phyloP scores from a whole-genome alignment of 2,888 invertebrate genomes.

The Cancer borealis region DNA sequence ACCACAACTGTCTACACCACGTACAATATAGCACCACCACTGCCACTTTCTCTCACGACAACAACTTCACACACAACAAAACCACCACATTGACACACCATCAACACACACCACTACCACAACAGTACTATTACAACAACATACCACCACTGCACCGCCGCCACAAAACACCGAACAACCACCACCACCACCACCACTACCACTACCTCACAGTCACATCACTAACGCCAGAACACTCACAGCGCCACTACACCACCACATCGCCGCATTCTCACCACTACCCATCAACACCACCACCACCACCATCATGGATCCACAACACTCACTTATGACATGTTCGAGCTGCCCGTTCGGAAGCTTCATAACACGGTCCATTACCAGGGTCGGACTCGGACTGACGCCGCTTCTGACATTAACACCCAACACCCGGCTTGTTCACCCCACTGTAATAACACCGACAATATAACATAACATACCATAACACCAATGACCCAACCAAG shows the following conservation, averaged over 20 bases:
- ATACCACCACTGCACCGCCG: neutral
- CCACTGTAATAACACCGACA: neutral
- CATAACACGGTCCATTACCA: neutral
- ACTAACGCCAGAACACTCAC: too few species aligned
- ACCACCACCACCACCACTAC: neutral
- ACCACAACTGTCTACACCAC: neutral
- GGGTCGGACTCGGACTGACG: neutral
- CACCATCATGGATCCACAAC: neutral
- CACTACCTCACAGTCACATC: neutral
- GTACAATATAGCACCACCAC: neutral
- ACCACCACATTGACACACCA: neutral
- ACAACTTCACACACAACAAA: neutral
- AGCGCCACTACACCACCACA: neutral
- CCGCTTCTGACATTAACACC: neutral
- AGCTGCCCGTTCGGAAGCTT: neutral
- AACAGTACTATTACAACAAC: neutral
- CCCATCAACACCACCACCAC: constrained; percentile 6
- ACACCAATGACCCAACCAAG: neutral
- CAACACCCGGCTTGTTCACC: constrained; percentile 20
- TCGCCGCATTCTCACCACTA: neutral
- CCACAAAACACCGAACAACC: neutral
- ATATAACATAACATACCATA: neutral
- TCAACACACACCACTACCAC: neutral
- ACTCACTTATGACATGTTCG: neutral
- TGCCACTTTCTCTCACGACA: neutral